Conservation (phyloP, 2,797 vertebrate species). For the Macropodus opercularis region DNA sequence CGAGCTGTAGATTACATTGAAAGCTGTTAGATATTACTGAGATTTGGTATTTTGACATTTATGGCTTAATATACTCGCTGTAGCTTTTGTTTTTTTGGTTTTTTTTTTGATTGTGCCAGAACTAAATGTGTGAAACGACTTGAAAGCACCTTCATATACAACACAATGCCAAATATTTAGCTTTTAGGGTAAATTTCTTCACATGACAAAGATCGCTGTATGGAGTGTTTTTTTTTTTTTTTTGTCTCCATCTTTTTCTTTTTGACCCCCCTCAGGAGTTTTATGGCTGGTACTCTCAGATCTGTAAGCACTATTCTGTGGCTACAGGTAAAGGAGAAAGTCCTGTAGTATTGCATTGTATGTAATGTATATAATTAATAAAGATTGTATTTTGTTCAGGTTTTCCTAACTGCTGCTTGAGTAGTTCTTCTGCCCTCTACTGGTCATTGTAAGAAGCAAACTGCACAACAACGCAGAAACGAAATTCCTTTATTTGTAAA, state of each 20-base stretch:
- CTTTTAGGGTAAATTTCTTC: constrained; percentile 25
- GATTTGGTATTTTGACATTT: constrained; percentile 9
- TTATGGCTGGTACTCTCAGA: constrained; percentile 68
- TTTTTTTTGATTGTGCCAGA: constrained; percentile 55
- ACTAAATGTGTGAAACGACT: constrained; percentile 34
- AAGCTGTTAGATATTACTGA: constrained; percentile 15
- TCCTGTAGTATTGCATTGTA: constrained; percentile 92
- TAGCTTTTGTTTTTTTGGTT: constrained; percentile 34
- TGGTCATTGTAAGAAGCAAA: neutral
- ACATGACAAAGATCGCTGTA: constrained; percentile 34
- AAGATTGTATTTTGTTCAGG: constrained; percentile 99
- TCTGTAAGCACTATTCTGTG: constrained; percentile 85
- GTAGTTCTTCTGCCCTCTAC: constrained; percentile 8
- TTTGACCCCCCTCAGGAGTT: constrained; percentile 51
- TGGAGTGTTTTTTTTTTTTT: constrained; percentile 33
- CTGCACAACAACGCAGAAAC: constrained; percentile 17
- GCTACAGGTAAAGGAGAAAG: constrained; percentile 82
- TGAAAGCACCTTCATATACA: constrained; percentile 59
- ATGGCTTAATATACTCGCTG: constrained; percentile 36
- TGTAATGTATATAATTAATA: constrained; percentile 98
- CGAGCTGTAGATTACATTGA: neutral
- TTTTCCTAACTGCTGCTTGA: constrained; percentile 80
- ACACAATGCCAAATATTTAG: constrained; percentile 77
- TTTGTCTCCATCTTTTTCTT: constrained; percentile 15
- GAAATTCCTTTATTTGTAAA: constrained; percentile 63